Conservation (phyloP, 2,888 invertebrate species). For the Orthonychiurus folsomi region DNA sequence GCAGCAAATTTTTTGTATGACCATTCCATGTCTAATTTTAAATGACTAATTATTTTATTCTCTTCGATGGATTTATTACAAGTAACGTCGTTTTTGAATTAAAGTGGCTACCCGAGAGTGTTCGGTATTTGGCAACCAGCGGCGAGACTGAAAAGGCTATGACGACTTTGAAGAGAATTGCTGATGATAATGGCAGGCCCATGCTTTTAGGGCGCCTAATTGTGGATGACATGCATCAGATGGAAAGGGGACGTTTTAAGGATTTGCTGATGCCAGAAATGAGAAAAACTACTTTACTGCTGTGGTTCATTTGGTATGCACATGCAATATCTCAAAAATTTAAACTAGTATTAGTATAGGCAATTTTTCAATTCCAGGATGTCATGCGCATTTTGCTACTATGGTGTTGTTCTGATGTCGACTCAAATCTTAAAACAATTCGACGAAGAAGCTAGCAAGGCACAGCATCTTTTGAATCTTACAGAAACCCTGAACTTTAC, state of each 20-base stretch:
- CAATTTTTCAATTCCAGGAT: conserved; percentile 53
- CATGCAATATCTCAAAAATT: neutral
- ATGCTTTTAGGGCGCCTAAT: conserved; percentile 78
- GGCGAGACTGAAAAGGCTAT: conserved; percentile 80
- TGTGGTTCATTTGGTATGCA: conserved; percentile 86
- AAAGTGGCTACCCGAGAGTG: conserved; percentile 87
- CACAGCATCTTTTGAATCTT: neutral
- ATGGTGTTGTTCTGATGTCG: conserved; percentile 87
- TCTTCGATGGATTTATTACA: too few species aligned
- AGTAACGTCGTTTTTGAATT: conserved; percentile 7
- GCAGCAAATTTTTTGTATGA: too few species aligned
- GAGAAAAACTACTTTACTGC: conserved; percentile 68
- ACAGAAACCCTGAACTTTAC: neutral
- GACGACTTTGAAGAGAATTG: conserved; percentile 73
- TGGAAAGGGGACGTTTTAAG: conserved; percentile 55
- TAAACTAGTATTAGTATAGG: neutral
- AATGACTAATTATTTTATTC: too few species aligned
- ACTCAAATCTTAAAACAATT: conserved; percentile 56
- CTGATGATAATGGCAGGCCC: conserved; percentile 76
- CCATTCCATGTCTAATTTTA: too few species aligned
- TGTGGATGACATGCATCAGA: conserved; percentile 55
- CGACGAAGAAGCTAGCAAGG: neutral
- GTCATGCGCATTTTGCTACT: conserved; percentile 89
- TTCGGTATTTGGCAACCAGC: conserved; percentile 74
- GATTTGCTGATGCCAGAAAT: conserved; percentile 66